phyloP scores from a whole-genome alignment of 2,888 invertebrate genomes.

The Hypena proboscidalis region DNA sequence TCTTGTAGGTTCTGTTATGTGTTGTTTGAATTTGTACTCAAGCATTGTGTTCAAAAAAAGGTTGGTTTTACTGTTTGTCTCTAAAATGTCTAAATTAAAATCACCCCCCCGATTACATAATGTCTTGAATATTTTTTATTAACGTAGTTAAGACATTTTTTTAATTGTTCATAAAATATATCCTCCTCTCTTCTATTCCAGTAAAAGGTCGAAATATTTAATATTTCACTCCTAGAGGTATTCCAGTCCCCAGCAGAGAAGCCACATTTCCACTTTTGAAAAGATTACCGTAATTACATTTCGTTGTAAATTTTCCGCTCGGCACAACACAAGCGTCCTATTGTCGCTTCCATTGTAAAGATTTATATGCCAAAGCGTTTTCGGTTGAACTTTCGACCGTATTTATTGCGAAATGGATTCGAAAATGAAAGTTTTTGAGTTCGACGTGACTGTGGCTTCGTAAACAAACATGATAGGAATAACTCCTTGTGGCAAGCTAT shows the following conservation, averaged over 20 bases:
- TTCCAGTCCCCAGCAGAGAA: slow-evolving; percentile 14
- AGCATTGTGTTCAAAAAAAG: too few species aligned
- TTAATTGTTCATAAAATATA: too few species aligned
- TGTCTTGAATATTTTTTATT: too few species aligned
- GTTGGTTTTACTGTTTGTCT: too few species aligned
- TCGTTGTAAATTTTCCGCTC: slow-evolving; percentile 61
- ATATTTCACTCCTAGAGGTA: too few species aligned
- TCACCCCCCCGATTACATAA: too few species aligned
- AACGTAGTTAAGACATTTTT: too few species aligned
- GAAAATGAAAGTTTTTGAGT: slow-evolving; percentile 26
- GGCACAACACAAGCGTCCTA: slow-evolving; percentile 45
- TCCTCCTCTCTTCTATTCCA: too few species aligned
- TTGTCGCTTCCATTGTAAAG: slow-evolving; percentile 42
- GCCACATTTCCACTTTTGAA: slow-evolving; percentile 28
- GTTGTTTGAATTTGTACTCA: too few species aligned
- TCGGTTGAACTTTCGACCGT: slow-evolving; percentile 24
- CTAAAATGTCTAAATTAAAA: too few species aligned
- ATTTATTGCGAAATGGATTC: slow-evolving; percentile 39
- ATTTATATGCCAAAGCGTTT: slow-evolving; percentile 43
- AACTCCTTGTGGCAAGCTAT: not conserved
- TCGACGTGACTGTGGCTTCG: slow-evolving; percentile 17
- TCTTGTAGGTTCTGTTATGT: too few species aligned
- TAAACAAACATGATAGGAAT: slow-evolving; percentile 22
- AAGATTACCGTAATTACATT: slow-evolving; percentile 65
- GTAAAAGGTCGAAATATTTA: too few species aligned